phyloP scores from a whole-genome alignment of 2,113 vertebrate genomes.

The Scolopax mira region DNA sequence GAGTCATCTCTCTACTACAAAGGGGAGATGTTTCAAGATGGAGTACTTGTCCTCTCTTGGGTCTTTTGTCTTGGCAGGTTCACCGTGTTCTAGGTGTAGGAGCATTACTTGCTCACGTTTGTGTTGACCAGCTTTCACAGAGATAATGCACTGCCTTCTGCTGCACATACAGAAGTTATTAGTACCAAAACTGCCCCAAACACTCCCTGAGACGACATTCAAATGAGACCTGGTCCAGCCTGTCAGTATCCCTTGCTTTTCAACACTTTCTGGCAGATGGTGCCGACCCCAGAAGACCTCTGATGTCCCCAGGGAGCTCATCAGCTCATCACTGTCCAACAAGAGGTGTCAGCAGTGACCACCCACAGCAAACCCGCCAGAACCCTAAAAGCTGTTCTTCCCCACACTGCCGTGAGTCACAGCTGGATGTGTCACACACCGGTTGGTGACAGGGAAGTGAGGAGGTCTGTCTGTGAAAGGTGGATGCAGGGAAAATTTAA shows the following conservation, averaged over 20 bases:
- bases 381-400: not conserved
- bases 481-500: not conserved
- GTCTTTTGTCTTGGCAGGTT: not conserved
- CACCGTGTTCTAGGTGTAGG: not conserved
- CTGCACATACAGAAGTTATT: not conserved
- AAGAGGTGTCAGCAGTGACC: not conserved
- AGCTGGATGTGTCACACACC: not conserved
- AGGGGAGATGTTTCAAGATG: not conserved
- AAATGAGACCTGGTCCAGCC: not conserved
- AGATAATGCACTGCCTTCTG: not conserved
- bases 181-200: not conserved
- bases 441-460: not conserved
- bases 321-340: not conserved
- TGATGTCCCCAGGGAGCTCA: not conserved
- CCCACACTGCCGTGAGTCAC: not conserved
- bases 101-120: accelerated
- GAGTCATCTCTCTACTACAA: not conserved
- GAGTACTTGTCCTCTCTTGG: not conserved
- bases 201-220: accelerated
- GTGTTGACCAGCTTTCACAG: not conserved
- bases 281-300: not conserved
- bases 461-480: not conserved
- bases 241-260: not conserved
- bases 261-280: not conserved
- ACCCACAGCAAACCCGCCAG: not conserved